Conservation (phyloP, 2,797 vertebrate species). For the Miichthys miiuy region DNA sequence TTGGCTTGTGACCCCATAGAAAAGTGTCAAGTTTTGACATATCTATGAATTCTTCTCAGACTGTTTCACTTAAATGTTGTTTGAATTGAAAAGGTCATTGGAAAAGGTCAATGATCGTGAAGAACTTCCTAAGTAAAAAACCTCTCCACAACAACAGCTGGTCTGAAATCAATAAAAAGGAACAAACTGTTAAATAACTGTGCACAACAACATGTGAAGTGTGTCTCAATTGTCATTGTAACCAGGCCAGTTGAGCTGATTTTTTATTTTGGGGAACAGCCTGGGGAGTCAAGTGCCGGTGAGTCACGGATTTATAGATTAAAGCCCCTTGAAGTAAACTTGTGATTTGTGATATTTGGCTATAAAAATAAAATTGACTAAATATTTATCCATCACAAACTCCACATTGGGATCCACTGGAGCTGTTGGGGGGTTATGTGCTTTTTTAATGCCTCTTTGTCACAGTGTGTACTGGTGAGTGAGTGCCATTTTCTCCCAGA, state of each 20-base stretch:
- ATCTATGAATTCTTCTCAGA: too few species aligned
- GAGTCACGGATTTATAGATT: conserved; percentile 31
- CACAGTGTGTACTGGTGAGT: too few species aligned
- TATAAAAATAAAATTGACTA: too few species aligned
- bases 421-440: conserved; percentile 3
- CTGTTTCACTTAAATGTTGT: too few species aligned
- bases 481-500: too few species aligned
- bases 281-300: conserved; percentile 10
- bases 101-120: not conserved
- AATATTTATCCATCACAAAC: conserved; percentile 8
- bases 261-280: conserved; percentile 18
- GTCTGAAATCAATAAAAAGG: not conserved
- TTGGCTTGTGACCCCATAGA: too few species aligned
- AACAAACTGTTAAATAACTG: not conserved
- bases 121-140: not conserved
- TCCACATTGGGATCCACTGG: not conserved
- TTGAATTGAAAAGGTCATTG: too few species aligned
- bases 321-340: too few species aligned
- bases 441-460: conserved; percentile 19
- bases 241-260: conserved; percentile 8
- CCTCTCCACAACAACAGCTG: not conserved
- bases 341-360: too few species aligned
- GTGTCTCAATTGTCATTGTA: conserved; percentile 3
- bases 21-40: too few species aligned
- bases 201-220: not conserved